Base-by-base conservation (phyloP, 1,140 invertebrate species). In the Palaemon carinicauda region DNA sequence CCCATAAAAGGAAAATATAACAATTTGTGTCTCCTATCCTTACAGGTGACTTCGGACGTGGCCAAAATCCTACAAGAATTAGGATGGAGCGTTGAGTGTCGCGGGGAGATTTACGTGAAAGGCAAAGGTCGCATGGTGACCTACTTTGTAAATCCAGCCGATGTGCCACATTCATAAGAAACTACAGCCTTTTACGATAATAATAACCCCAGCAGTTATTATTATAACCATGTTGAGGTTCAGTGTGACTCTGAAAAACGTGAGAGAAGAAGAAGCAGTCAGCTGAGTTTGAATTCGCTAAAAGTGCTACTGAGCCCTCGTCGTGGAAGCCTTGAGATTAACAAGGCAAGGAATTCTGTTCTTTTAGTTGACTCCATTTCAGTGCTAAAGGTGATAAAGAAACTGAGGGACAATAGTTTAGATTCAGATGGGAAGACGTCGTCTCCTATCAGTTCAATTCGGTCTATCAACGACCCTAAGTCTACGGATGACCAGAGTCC, bases 41-140 rank as follows among this genome's bases (percentile, higher is more conserved):
- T 29, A 21, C 53, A 87, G 88, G 81, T 85, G 12, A 87, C 86
- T 17, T 14, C 79, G 17, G 54, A 53, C 21, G 88, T 81, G n/a
- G 88, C 80, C 14, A 41, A 87, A 19, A 87, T 85, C 69, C 78
- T 87, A 17, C 27, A 77, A 15, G 82, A 84, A 7, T 21, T 80
- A 3, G 89, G 89, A 7, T 90, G 90, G 83, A 65, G 19, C 17
- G 86, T 90, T 15, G 53, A 86, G 50, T 87, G 89, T 77, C 89
- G 92, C 24, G 92, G 91, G 1, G 83, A 90, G 19, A 91, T 92
- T 3, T 90, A 90, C 60, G 92, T 92, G 41, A 92, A 92, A 90
- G 92, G 92, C 3, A 92, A 92, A 90, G 92, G 92, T 10, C 90
- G 90, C 17, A 92, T 92, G 92, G 89, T 90, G 7, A 93, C 92